Base-by-base conservation (phyloP, 1,140 invertebrate genomes). In the Caerostris darwini region DNA sequence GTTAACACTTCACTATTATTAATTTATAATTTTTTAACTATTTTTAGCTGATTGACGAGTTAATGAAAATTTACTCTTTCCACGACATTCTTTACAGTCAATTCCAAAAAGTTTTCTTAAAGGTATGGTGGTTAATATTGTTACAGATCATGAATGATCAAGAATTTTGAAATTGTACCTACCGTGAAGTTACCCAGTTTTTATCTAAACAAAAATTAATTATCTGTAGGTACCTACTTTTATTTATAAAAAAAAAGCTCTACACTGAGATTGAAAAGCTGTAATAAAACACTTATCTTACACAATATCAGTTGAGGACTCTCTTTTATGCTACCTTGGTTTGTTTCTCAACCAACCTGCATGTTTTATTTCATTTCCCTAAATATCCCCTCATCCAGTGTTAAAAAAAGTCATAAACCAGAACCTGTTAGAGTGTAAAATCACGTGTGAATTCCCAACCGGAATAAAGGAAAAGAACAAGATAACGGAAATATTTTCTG, bases 341-440 rank as follows among this genome's bases (percentile, higher is more conserved):
- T 71, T 34, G 50, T 71, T 71, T 71, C 4, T 50, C 69, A 71
- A 50, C 69, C 69, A 71, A 19, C 69, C 4, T 71, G 69, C 7
- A 34, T 34, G 19, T 34, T 34, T 8, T 8, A 34, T 50, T 71
- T 71, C 50, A 71, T 71, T 71, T 71, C 69, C 69, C 34, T 71
- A 50, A 71, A 71, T 71, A 71, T 34, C 34, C 69, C 69, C 69
- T 71, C 69, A 71, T 71, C 69, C 19, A 34, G 34, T 10, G 34
- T 71, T 34, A 71, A 71, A 71, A 71, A 50, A 71, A 71, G 69
- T 34, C 69, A 71, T 71, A 71, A 71, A 71, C 69, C 34, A 71
- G 10, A 50, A 7, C 19, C 69, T 71, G 69, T 71, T 50, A 34
- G 69, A 71, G 50, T 71, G 69, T 34, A 34, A 71, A 71, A 71